Base-by-base conservation (phyloP, 2,113 vertebrate genomes). In the Mola mola region DNA sequence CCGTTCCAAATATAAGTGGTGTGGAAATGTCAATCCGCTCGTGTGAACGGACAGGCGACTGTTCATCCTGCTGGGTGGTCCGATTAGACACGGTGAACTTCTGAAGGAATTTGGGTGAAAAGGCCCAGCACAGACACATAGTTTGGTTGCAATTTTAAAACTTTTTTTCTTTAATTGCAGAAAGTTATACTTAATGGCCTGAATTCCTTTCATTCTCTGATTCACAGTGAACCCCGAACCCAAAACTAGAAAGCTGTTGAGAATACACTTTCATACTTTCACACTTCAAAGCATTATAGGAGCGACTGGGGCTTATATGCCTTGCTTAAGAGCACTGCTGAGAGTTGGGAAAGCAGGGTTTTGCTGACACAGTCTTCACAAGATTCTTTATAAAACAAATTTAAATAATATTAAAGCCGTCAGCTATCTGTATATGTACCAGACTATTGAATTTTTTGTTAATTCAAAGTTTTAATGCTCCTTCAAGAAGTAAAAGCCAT, bases 31-130 rank as follows among this genome's bases (percentile, higher is more conserved):
- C 8, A 9, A 31, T 47, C 29, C 40, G 8, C 42, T 48, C 61
- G 44, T 33, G 49, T 70, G 47, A 58, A 58, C 21, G 12, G 49
- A 51, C 56, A 41, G 69, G 57, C 12, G 16, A 43, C 38, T 40
- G 24, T 48, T 24, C 16, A 9, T 72, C 75, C 61, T 74, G 58
- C 81, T 65, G 61, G 87, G 84, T 90, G 83, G 87, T 79, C 83
- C 55, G 33, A 81, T 84, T 87, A 2, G 66, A 64, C 65, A 64
- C 48, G 28, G 61, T 41, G 50, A 67, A 24, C 49, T 67, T 67
- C 53, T 66, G 48, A 62, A 68, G 52, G 66, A 77, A 75, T 75
- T 52, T 55, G 43, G 47, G 51, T 61, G 58, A 76, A 61, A 38
- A 12, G 13, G 28, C 28, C 22, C 50, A 25, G 2, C 62, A 53